A percentile compares a stretch with the other conserved stretches of the same genome.
Evolutionary conservation across 2,888 invertebrate genomes (phyloP).

Genomic region (Lymantria monacha): DNA sequence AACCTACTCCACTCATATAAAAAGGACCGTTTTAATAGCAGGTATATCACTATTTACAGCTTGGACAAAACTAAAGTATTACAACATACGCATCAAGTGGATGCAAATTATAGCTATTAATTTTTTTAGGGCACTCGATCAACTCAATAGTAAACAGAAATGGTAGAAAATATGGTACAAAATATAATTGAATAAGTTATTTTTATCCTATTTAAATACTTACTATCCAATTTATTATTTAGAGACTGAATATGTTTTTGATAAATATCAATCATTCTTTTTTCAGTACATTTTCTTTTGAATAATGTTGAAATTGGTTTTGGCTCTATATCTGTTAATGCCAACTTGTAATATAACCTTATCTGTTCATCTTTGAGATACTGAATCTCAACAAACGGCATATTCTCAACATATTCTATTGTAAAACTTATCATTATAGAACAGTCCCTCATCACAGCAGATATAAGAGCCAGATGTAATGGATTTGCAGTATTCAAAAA

Average conservation of each 20-base stretch:
- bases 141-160: too few relatives aligned
- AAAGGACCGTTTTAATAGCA: too few relatives aligned
- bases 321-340: constrained; percentile 86
- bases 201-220: constrained; percentile 30
- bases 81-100: too few relatives aligned
- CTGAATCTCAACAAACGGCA: constrained; percentile 43
- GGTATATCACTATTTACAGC: too few relatives aligned
- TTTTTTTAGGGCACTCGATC: too few relatives aligned
- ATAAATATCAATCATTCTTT: constrained; percentile 51
- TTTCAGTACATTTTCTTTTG: constrained; percentile 57
- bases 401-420: constrained; percentile 33
- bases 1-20: too few relatives aligned
- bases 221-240: constrained; percentile 33
- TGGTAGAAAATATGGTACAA: too few relatives aligned
- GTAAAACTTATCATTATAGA: constrained; percentile 85
- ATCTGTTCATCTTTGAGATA: constrained; percentile 32
- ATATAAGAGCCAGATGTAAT: constrained; percentile 69
- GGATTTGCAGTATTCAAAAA: constrained; percentile 41
- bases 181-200: neutral
- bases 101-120: too few relatives aligned
- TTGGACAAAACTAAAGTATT: too few relatives aligned
- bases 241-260: constrained; percentile 29
- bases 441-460: constrained; percentile 87
- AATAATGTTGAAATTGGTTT: constrained; percentile 72
- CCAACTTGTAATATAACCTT: constrained; percentile 76